Conservation (phyloP, 2,888 invertebrate species). For the Fragum whitleyi region DNA sequence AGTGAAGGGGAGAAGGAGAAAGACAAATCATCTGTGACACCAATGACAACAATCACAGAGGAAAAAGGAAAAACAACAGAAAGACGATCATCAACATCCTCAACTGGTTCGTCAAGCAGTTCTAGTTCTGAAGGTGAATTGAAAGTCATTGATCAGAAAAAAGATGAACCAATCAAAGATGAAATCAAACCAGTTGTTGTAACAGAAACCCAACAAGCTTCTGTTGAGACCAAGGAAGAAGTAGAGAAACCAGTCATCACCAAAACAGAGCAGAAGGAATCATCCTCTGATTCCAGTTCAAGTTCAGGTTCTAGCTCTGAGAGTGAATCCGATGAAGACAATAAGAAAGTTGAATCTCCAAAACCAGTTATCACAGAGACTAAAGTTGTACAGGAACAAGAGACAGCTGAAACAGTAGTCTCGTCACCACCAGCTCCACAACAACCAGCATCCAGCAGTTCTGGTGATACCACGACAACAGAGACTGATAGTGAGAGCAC, state of each 20-base stretch:
- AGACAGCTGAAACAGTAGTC: not conserved
- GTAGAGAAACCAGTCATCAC: not conserved
- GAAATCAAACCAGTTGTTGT: not conserved
- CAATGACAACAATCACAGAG: constrained; percentile 35
- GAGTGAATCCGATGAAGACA: constrained; percentile 49
- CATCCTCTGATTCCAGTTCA: constrained; percentile 24
- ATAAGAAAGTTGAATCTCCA: constrained; percentile 41
- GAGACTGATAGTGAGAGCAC: constrained; percentile 5
- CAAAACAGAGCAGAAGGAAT: not conserved
- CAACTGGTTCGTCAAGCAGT: constrained; percentile 25
- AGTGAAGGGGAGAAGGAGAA: constrained; percentile 42
- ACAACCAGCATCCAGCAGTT: not conserved
- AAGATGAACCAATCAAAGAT: constrained; percentile 3
- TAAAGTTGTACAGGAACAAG: constrained; percentile 1
- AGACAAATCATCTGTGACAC: constrained; percentile 19
- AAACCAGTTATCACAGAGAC: not conserved
- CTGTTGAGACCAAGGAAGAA: constrained; percentile 26
- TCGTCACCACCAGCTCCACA: not conserved
- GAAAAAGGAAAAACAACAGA: constrained; percentile 30
- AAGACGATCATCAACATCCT: constrained; percentile 27
- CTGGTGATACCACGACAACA: not conserved
- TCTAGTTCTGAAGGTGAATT: constrained; percentile 46
- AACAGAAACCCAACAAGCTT: not conserved
- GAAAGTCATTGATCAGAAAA: not conserved
- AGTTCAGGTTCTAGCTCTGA: constrained; percentile 41